These are phyloP conservation scores for Escarpia spicata DNA, from an alignment of 2,888 invertebrate species.

Conservation along the genomic window DNA sequence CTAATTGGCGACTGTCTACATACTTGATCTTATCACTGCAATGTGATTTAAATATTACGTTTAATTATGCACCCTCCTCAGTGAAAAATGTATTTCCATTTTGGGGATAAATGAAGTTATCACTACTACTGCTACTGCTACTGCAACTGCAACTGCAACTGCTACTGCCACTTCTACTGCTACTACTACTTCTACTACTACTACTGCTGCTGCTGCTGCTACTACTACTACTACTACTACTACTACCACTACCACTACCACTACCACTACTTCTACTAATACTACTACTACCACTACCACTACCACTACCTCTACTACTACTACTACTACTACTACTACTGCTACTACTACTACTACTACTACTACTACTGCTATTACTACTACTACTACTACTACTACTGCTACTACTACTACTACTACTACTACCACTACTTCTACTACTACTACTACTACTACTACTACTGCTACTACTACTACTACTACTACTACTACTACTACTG, in stretches of 20 bases:
- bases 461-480: slow-evolving; percentile 30
- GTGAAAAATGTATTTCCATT: too few relatives aligned
- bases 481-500: slow-evolving; percentile 31
- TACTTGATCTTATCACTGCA: too few relatives aligned
- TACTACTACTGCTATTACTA: slow-evolving; percentile 35
- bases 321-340: slow-evolving; percentile 39
- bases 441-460: slow-evolving; percentile 33
- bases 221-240: slow-evolving; percentile 36
- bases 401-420: slow-evolving; percentile 38
- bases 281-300: slow-evolving; percentile 38
- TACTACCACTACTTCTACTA: slow-evolving; percentile 34
- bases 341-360: slow-evolving; percentile 36
- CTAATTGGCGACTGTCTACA: too few relatives aligned
- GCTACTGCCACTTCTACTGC: slow-evolving; percentile 54
- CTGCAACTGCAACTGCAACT: slow-evolving; percentile 38
- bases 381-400: slow-evolving; percentile 34
- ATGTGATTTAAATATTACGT: too few relatives aligned
- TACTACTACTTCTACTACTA: slow-evolving; percentile 46
- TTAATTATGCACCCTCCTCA: too few relatives aligned
- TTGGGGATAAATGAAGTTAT: not conserved
- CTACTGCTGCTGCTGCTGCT: slow-evolving; percentile 18
- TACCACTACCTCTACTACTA: slow-evolving; percentile 38
- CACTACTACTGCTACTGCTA: slow-evolving; percentile 62
- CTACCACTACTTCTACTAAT: slow-evolving; percentile 36
- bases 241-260: slow-evolving; percentile 39